A percentile compares a stretch with the other conserved stretches of the same genome.
These are phyloP conservation scores for Lordiphosa mommai DNA, from an alignment of 1,140 invertebrate genomes.

Conservation along the genomic window DNA sequence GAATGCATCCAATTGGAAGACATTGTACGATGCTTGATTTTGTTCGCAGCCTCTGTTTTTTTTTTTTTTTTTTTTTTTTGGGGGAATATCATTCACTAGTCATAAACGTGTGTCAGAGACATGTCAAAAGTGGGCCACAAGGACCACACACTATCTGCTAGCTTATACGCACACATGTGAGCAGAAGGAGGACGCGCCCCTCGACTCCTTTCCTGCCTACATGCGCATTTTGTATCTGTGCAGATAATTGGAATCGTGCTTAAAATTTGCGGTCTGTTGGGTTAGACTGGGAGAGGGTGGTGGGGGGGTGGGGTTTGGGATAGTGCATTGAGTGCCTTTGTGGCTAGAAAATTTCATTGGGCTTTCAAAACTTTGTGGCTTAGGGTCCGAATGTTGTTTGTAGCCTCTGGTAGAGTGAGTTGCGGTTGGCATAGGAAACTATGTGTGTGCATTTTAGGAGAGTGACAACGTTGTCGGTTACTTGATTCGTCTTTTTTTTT, in stretches of 20 bases:
- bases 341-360: constrained; percentile 65
- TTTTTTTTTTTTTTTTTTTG: constrained; percentile 1
- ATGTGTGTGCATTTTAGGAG: too few species aligned
- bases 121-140: constrained; percentile 20
- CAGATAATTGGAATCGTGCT: constrained; percentile 76
- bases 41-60: constrained; percentile 84
- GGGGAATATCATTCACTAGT: not conserved
- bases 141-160: constrained; percentile 8
- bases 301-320: constrained; percentile 1
- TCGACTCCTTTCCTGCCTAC: constrained; percentile 8
- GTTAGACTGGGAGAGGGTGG: constrained; percentile 2
- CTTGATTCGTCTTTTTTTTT: too few species aligned
- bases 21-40: constrained; percentile 85
- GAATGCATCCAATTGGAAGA: constrained; percentile 85
- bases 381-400: constrained; percentile 1
- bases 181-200: not conserved
- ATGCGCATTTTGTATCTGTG: constrained; percentile 64
- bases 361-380: constrained; percentile 75
- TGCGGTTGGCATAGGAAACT: too few species aligned
- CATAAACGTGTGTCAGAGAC: constrained; percentile 40
- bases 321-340: constrained; percentile 58
- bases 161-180: constrained; percentile 6
- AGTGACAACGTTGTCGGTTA: constrained; percentile 9
- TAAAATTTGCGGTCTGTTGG: constrained; percentile 63
- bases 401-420: too few species aligned